A percentile compares a stretch with the other conserved stretches of the same genome.
These are phyloP conservation scores for Podarcis lilfordi DNA, from an alignment of 2,797 vertebrate species.

Conservation along the genomic window DNA sequence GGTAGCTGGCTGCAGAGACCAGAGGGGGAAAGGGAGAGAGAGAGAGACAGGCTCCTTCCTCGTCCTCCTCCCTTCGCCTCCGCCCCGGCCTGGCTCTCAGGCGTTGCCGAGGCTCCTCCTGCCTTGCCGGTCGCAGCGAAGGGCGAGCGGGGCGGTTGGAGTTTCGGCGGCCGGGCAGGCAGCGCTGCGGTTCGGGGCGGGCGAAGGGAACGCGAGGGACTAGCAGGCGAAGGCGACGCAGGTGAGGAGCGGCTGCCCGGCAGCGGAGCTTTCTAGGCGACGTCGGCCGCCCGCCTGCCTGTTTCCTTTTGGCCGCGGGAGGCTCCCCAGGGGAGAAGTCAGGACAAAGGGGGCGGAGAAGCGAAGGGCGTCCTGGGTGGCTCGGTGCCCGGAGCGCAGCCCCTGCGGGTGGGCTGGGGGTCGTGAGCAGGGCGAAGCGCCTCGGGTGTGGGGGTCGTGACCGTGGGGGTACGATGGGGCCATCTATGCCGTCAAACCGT, in stretches of 20 bases:
- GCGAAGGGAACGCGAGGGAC: neutral
- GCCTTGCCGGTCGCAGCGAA: neutral
- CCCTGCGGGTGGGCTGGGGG: neutral
- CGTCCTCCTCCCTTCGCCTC: neutral
- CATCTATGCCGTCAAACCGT: neutral
- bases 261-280: neutral
- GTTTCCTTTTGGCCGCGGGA: neutral
- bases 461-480: neutral
- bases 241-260: neutral
- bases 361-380: neutral
- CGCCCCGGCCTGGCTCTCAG: neutral
- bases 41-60: neutral
- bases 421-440: neutral
- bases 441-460: neutral
- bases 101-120: neutral
- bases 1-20: conserved; percentile 8
- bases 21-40: neutral
- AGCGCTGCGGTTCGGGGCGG: neutral
- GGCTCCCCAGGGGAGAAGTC: neutral
- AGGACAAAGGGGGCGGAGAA: neutral
- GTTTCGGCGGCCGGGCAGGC: neutral
- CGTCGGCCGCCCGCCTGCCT: too few relatives aligned
- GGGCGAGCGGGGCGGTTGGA: neutral
- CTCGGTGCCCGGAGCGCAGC: neutral
- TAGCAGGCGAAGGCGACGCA: neutral